Evolutionary conservation across 1,140 invertebrate genomes (phyloP), one percentile per base, ranked within the genome.

Genomic region (Babylonia areolata): DNA sequence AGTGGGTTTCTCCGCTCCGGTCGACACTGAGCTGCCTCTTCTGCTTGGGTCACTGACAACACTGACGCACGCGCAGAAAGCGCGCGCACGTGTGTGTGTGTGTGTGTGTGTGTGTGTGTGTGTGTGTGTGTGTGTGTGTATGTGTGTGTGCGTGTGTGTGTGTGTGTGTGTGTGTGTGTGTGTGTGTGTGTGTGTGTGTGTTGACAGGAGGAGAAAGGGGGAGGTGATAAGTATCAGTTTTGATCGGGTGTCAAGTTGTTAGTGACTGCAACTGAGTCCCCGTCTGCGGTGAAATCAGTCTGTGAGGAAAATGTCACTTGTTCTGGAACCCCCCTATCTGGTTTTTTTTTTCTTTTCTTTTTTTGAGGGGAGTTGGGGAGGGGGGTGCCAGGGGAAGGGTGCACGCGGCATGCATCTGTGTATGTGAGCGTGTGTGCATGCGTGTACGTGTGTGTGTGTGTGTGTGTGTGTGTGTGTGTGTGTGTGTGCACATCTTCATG

Each of bases 401-500:
- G n/a, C n/a, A n/a, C n/a, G n/a, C 28, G 28, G 54, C 28, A 28
- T 58, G 54, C 28, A n/a, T n/a, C n/a, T n/a, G n/a, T n/a, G n/a
- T n/a, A n/a, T n/a, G n/a, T n/a, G n/a, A n/a, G n/a, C n/a, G 54
- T 58, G 54, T 58, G 54, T 58, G 54, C 28, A 28, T 58, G 54
- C 28, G 54, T 58, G 54, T 58, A 28, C 28, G 54, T 58, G 54
- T 58, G 54, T 58, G 54, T 58, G 54, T 58, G 54, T 58, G 54
- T 58, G 54, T 9, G 35, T 77, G 73, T 31, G 28, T 77, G 73
- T 77, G 73, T 77, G 73, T 77, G 9, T 77, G 73, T 77, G 9
- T 77, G 35, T 77, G 35, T 77, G 35, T 77, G 35, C 35, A 33
- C 2, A 33, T 33, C 15, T 33, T 1, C 35, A 33, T 31, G 33